Conservation (phyloP, 2,888 invertebrate genomes). For the Cepaea hortensis region DNA sequence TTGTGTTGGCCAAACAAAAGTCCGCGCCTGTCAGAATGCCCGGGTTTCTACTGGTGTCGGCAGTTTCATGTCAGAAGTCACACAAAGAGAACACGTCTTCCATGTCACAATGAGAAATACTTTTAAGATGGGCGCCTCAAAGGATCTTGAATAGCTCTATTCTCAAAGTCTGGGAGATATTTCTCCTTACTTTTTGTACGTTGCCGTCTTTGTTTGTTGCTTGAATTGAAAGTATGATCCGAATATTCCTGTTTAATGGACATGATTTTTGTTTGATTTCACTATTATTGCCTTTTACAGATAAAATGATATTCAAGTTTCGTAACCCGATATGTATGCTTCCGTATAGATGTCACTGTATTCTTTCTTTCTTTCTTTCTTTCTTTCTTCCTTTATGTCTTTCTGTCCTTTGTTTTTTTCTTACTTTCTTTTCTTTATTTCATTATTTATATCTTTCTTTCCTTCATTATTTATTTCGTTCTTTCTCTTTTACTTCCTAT, state of each 20-base stretch:
- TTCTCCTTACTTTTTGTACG: neutral
- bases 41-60: neutral
- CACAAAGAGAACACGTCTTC: conserved; percentile 2
- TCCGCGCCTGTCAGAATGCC: neutral
- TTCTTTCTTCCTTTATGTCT: neutral
- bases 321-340: too few relatives aligned
- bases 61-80: neutral
- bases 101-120: conserved; percentile 3
- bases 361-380: neutral
- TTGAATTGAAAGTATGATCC: neutral
- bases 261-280: neutral
- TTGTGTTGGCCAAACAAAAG: conserved; percentile 14
- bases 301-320: too few relatives aligned
- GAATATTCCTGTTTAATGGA: neutral
- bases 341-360: too few relatives aligned
- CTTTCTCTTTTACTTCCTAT: too few relatives aligned
- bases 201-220: too few relatives aligned
- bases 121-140: neutral
- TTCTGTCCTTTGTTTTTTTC: neutral
- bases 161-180: neutral
- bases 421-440: neutral
- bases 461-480: too few relatives aligned
- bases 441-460: neutral
- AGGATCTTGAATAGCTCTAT: neutral
- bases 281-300: neutral